phyloP scores from a whole-genome alignment of 2,888 invertebrate species.

The Chesias legatella region DNA sequence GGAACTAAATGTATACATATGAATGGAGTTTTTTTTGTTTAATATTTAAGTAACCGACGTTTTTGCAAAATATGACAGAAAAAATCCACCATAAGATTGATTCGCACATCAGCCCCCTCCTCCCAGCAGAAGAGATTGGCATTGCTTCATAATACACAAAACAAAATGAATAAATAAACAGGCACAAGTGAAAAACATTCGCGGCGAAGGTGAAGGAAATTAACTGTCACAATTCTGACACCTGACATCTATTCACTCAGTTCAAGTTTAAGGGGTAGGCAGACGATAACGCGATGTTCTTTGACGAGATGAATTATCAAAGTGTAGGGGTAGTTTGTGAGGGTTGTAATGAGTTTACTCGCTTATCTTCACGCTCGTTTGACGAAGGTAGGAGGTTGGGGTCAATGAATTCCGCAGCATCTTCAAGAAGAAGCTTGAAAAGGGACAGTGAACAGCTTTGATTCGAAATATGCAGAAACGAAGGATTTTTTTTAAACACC shows the following conservation, averaged over 20 bases:
- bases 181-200: constrained; percentile 3
- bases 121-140: too few relatives aligned
- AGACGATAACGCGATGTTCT: constrained; percentile 27
- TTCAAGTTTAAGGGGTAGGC: constrained; percentile 19
- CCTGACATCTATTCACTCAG: constrained; percentile 19
- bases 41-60: too few relatives aligned
- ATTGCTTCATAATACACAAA: too few relatives aligned
- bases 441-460: constrained; percentile 6
- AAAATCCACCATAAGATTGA: too few relatives aligned
- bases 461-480: too few relatives aligned
- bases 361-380: constrained; percentile 33
- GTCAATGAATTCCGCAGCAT: constrained; percentile 30
- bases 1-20: too few relatives aligned
- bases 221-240: constrained; percentile 15
- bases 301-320: constrained; percentile 34
- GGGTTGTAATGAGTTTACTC: constrained; percentile 33
- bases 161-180: too few relatives aligned
- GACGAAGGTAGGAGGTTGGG: constrained; percentile 28
- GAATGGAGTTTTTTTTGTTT: too few relatives aligned
- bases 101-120: too few relatives aligned
- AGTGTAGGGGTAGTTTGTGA: constrained; percentile 27
- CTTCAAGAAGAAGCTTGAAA: constrained; percentile 13
- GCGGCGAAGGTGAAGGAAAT: constrained; percentile 4
- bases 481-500: too few relatives aligned
- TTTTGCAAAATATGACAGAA: too few relatives aligned